Evolutionary conservation across 2,888 invertebrate species (phyloP).

Genomic region (Carabus problematicus): DNA sequence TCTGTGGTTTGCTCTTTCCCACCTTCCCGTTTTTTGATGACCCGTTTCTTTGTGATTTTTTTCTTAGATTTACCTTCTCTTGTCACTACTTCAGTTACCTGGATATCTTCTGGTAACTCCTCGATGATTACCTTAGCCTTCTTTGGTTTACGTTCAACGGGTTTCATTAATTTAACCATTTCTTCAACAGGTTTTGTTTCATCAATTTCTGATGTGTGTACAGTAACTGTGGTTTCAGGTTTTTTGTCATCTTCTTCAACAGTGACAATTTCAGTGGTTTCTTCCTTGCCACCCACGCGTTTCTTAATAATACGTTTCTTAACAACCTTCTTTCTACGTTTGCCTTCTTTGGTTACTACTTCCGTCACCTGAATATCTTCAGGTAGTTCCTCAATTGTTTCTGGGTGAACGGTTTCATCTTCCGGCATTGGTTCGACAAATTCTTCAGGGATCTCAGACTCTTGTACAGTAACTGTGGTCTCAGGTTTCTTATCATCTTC

Average conservation of each 20-base stretch:
- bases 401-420: slow-evolving; percentile 54
- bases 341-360: slow-evolving; percentile 54
- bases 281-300: slow-evolving; percentile 51
- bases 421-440: slow-evolving; percentile 50
- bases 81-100: slow-evolving; percentile 57
- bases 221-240: slow-evolving; percentile 46
- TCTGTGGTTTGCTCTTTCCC: slow-evolving; percentile 50
- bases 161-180: slow-evolving; percentile 51
- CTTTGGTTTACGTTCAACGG: slow-evolving; percentile 47
- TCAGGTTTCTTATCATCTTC: slow-evolving; percentile 48
- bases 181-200: slow-evolving; percentile 49
- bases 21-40: slow-evolving; percentile 51
- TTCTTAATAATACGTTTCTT: slow-evolving; percentile 50
- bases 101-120: slow-evolving; percentile 54
- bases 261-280: slow-evolving; percentile 55
- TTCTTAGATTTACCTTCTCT: slow-evolving; percentile 56
- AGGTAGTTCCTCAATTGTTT: slow-evolving; percentile 54
- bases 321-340: slow-evolving; percentile 51
- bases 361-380: slow-evolving; percentile 52
- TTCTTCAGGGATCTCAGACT: slow-evolving; percentile 43
- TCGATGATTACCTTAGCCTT: slow-evolving; percentile 47
- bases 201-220: slow-evolving; percentile 45
- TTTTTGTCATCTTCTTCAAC: slow-evolving; percentile 52
- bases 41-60: slow-evolving; percentile 51
- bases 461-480: slow-evolving; percentile 42